Base-by-base conservation (phyloP, 2,797 vertebrate species). In the Spinus olivaceus region DNA sequence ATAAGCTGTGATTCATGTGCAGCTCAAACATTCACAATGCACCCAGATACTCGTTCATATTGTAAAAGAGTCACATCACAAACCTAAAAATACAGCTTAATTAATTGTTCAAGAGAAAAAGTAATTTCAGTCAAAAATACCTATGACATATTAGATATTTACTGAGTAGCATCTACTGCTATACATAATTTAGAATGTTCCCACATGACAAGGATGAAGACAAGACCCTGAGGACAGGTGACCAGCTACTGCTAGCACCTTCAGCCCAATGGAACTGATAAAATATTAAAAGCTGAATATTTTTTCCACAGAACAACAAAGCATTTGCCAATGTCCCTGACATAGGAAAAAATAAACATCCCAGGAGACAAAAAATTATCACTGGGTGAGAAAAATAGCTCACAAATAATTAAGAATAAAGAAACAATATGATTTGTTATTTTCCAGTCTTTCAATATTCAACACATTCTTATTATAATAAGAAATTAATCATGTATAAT, bases 41-140 rank as follows among this genome's bases (percentile, higher is more conserved):
- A 94, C 88, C 72, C 61, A 79, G 33, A 71, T 90, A 77, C 30
- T 93, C 24, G 23, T 69, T 84, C 60, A 37, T 92, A 95, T 88
- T 96, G 86, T 94, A 88, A 91, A 96, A 93, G 78, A 80, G 78
- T 90, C 93, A 96, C 69, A 78, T 91, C 82, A 92, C 95, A 95
- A 97, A 95, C 63, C 60, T 51, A 91, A 94, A 97, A 90, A 27
- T 14, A 91, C 56, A 86, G 67, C 69, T 97, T 97, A 95, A 97
- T 96, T 97, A 92, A 96, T 23, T 84, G 67, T 72, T 95, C 24
- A 22, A 96, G 73, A 79, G 63, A 95, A 95, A 96, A 97, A 96
- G 86, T 94, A 87, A 96, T 96, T 96, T 96, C 91, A 94, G 85
- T 86, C 73, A 92, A 97, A 97, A 97, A 96, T 87, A 95, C 74